Conservation (phyloP, 2,113 vertebrate species). For the Lophotis ruficrista region DNA sequence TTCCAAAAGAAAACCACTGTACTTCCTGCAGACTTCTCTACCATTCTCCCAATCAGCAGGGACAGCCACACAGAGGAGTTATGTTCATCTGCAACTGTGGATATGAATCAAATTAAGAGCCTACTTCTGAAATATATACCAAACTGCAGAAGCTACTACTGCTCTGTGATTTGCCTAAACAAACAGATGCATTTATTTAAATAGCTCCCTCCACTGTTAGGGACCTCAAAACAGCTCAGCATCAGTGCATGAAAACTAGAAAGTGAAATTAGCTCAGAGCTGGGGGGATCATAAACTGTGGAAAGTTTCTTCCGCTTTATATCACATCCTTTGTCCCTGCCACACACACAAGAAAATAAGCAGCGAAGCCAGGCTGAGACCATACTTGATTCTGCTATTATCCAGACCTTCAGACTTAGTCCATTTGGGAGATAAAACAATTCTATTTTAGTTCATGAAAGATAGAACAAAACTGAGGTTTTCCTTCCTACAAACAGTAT, state of each 20-base stretch:
- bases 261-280: neutral
- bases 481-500: neutral
- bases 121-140: neutral
- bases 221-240: neutral
- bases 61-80: neutral
- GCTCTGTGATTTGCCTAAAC: slow-evolving; percentile 1
- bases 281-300: neutral
- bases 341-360: neutral
- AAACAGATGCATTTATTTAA: neutral
- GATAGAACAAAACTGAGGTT: neutral
- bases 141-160: neutral
- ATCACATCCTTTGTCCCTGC: neutral
- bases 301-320: neutral
- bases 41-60: neutral
- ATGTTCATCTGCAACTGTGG: neutral
- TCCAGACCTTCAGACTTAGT: neutral
- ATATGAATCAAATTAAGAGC: neutral
- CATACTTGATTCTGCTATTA: neutral
- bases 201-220: neutral
- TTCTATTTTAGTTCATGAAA: neutral
- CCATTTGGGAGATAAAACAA: neutral
- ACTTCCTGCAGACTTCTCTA: neutral
- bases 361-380: neutral
- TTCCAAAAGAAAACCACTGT: neutral
- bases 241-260: neutral